Evolutionary conservation across 2,113 vertebrate species (phyloP), one percentile per base, ranked within the genome.

Genomic region (Dendrocopos noguchii): DNA sequence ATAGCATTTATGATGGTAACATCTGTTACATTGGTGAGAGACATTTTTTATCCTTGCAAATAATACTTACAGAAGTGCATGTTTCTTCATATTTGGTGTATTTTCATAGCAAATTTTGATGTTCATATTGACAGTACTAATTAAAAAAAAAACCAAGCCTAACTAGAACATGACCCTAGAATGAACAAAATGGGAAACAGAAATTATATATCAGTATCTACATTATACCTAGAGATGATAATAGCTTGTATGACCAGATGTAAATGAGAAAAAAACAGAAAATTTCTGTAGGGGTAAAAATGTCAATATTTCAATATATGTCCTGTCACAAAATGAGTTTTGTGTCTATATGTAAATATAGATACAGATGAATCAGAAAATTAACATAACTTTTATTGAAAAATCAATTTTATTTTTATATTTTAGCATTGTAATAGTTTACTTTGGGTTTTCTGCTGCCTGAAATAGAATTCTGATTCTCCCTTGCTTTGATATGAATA

Each of bases 91-190:
- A 20, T 59, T 75, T 91, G 18, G 4, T 36, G 5, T 42, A 11
- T 55, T 80, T 94, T 71, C 12, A 22, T 60, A 7, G 39, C 7
- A 74, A 71, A 29, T 44, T 71, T 84, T 64, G 18, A 5, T 10
- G 12, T 22, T 50, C 17, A 42, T 15, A 21, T 34, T 77, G 22
- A 63, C 15, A 50, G 29, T 14, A 24, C 4, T 20, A 29, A 42
- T 9, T 50, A 22, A 50, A 50, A 50, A 47, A 46, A 47, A 19
- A 50, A 21, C 47, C 21, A 27, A 15, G 20, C 6, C 21, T 55
- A 36, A 39, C 12, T 16, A 42, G 5, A 20, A 8, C 1, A 7
- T 59, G 59, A 29, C 6, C 1, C 2, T 56, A 4, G 4, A 84
- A 59, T 67, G 2, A 81, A 79, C 8, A 1, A 67, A 87, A 27